Percentiles rank a stretch among this genome's conserved stretches.
Conservation (phyloP, 2,888 invertebrate species). For the Amiota communis region DNA sequence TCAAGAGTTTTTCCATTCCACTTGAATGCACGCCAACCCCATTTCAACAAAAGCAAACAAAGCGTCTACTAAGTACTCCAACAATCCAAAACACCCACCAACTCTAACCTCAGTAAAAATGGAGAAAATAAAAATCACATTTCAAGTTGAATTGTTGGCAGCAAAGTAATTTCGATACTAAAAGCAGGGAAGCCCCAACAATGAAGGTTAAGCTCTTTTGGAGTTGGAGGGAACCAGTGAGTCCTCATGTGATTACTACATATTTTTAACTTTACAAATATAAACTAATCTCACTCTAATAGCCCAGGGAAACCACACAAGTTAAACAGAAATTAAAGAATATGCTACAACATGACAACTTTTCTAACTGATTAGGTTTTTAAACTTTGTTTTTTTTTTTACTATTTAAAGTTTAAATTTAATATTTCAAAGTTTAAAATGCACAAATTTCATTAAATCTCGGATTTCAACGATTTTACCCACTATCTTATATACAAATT, state of each 20-base stretch:
- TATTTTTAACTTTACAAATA: background rate
- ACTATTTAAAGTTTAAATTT: slow-evolving; percentile 20
- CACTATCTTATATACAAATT: no score
- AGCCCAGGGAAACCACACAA: slow-evolving; percentile 12
- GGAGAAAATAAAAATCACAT: background rate
- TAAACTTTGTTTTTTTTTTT: no score
- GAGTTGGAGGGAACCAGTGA: slow-evolving; percentile 35
- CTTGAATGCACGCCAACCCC: slow-evolving; percentile 45
- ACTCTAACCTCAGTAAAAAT: background rate
- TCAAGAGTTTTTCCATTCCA: slow-evolving; percentile 38
- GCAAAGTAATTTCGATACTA: background rate
- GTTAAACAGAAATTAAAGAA: background rate
- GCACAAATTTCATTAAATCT: no score
- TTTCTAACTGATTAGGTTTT: slow-evolving; percentile 34
- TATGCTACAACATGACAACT: background rate
- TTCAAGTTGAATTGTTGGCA: background rate
- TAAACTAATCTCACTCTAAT: slow-evolving; percentile 23
- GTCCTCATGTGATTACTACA: background rate
- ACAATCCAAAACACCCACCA: slow-evolving; percentile 1
- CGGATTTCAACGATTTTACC: no score
- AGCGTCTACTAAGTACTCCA: background rate
- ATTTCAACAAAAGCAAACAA: slow-evolving; percentile 24
- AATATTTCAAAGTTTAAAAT: no score
- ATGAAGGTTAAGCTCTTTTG: slow-evolving; percentile 61
- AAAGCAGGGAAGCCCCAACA: slow-evolving; percentile 55